Evolutionary conservation across 2,113 vertebrate genomes (phyloP).

Genomic region (Chauna torquata): DNA sequence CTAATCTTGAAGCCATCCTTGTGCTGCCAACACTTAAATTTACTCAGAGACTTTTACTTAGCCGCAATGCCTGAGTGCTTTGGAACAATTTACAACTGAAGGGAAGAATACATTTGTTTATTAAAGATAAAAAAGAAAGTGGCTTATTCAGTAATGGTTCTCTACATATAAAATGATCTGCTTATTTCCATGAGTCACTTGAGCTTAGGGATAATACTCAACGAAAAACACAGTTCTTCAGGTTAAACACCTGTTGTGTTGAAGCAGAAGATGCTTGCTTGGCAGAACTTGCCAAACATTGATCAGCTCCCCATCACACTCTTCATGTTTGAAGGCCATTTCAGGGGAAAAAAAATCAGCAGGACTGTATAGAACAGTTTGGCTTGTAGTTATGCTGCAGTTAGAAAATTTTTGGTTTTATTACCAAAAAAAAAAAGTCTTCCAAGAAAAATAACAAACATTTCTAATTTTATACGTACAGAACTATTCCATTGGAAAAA

Average conservation of each 20-base stretch:
- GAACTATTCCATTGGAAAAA: constrained; percentile 73
- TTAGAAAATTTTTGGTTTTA: constrained; percentile 42
- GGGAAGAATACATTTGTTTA: neutral
- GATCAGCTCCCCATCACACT: neutral
- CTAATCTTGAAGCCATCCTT: neutral
- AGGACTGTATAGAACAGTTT: neutral
- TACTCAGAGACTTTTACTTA: neutral
- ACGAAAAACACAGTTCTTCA: neutral
- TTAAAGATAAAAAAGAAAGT: neutral
- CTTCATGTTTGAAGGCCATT: neutral
- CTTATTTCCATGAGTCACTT: neutral
- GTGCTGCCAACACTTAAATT: neutral
- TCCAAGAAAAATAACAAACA: constrained; percentile 73
- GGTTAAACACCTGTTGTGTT: neutral
- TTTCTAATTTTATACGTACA: constrained; percentile 65
- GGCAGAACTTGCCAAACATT: neutral
- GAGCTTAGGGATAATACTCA: neutral
- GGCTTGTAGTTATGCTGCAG: neutral
- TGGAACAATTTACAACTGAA: neutral
- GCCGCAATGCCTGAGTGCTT: neutral
- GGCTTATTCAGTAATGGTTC: neutral
- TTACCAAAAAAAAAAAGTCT: constrained; percentile 24
- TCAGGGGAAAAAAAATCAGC: neutral
- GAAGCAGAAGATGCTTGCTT: neutral
- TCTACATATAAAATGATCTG: neutral